A percentile compares a stretch with the other conserved stretches of the same genome.
These are phyloP conservation scores for Carcinoscorpius rotundicauda DNA, from an alignment of 1,140 invertebrate genomes.

Conservation along the genomic window DNA sequence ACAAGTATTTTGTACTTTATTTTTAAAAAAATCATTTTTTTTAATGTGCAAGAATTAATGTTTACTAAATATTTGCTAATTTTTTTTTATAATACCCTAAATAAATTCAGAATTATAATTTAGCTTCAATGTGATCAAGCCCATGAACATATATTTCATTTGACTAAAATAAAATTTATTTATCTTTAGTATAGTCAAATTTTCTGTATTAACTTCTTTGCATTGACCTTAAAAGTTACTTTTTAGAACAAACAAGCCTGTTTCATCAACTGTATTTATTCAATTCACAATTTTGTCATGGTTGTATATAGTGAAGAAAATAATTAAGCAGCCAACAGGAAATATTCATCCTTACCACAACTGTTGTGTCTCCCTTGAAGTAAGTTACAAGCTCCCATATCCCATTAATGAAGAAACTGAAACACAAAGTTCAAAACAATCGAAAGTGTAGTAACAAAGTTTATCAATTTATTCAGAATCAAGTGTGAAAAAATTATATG, in stretches of 20 bases:
- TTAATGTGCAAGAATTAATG: too few species aligned
- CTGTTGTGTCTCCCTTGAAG: conserved; percentile 31
- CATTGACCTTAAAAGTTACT: conserved; percentile 8
- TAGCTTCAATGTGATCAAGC: too few species aligned
- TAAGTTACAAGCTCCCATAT: conserved; percentile 31
- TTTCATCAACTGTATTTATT: background rate
- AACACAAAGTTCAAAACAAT: too few species aligned
- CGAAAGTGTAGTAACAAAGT: too few species aligned
- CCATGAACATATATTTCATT: too few species aligned
- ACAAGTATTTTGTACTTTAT: too few species aligned
- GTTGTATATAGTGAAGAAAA: background rate
- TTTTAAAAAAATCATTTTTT: too few species aligned
- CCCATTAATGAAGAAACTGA: conserved; percentile 24
- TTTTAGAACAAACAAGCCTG: background rate
- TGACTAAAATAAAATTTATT: conserved; percentile 12
- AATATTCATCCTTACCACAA: conserved; percentile 27
- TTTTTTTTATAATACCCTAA: too few species aligned
- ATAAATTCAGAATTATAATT: too few species aligned
- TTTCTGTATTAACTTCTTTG: too few species aligned
- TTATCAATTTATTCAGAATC: too few species aligned
- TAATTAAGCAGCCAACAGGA: background rate
- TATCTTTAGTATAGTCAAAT: background rate
- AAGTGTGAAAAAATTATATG: conserved; percentile 4
- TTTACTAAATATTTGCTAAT: too few species aligned
- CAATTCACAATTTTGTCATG: background rate